Evolutionary conservation across 1,140 invertebrate species (phyloP).

Genomic region (Apis dorsata): DNA sequence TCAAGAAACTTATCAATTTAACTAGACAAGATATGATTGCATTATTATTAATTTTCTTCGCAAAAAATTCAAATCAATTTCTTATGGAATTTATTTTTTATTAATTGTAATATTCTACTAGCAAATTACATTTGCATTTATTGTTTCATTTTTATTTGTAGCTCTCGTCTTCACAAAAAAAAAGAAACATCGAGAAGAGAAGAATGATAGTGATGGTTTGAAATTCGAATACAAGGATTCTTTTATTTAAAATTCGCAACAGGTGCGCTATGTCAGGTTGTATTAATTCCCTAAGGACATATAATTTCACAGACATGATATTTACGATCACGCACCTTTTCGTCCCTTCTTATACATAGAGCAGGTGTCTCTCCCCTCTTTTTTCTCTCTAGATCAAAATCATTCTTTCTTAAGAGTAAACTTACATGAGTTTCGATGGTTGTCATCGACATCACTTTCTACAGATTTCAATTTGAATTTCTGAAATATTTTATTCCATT

Average conservation of each 20-base stretch:
- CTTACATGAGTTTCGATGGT: neutral
- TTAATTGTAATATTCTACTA: too few relatives aligned
- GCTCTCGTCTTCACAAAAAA: neutral
- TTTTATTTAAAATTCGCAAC: constrained; percentile 19
- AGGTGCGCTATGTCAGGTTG: constrained; percentile 27
- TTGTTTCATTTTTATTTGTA: neutral
- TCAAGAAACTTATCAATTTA: too few relatives aligned
- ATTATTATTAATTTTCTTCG: too few relatives aligned
- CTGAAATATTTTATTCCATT: neutral
- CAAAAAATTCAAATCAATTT: too few relatives aligned
- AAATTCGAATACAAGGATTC: neutral
- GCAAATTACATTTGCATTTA: too few relatives aligned
- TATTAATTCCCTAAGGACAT: constrained; percentile 27
- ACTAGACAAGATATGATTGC: too few relatives aligned
- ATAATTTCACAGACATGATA: constrained; percentile 37
- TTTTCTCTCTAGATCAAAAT: constrained; percentile 19
- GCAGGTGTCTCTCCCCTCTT: constrained; percentile 41
- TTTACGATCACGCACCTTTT: constrained; percentile 35
- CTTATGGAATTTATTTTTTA: too few relatives aligned
- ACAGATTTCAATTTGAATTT: neutral
- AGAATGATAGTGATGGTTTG: neutral
- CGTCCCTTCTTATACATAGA: constrained; percentile 14
- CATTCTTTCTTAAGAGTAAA: neutral
- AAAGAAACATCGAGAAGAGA: neutral
- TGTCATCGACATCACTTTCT: neutral